Percentiles rank a stretch among this genome's conserved stretches.
Conservation (phyloP, 2,113 vertebrate species). For the Ramphastos sulfuratus region DNA sequence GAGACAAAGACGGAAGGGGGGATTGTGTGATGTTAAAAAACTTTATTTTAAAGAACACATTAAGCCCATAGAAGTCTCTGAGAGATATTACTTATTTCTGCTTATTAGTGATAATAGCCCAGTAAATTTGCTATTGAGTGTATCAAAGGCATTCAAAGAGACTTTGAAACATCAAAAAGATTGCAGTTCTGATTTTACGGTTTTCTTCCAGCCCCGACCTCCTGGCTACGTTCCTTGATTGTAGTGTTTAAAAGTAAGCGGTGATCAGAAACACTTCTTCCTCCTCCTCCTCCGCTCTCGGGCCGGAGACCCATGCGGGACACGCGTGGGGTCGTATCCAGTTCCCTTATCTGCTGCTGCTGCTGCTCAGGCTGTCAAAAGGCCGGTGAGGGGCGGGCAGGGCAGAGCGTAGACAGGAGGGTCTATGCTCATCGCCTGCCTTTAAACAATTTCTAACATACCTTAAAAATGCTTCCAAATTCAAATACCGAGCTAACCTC, state of each 20-base stretch:
- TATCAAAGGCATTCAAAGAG: constrained; percentile 63
- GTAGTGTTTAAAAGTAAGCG: constrained; percentile 27
- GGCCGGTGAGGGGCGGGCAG: not conserved
- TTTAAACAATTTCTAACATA: not conserved
- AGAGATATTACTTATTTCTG: constrained; percentile 66
- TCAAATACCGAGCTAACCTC: accelerated
- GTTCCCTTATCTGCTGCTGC: not conserved
- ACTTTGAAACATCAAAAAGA: constrained; percentile 67
- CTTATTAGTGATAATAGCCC: constrained; percentile 65
- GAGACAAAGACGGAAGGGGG: constrained; percentile 13
- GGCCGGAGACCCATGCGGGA: not conserved
- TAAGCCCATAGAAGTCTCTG: constrained; percentile 46
- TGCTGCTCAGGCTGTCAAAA: not conserved
- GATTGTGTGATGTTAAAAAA: constrained; percentile 36
- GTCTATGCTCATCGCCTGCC: not conserved
- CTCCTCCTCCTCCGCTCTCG: not conserved
- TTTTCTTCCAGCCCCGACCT: constrained; percentile 61
- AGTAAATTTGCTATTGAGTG: constrained; percentile 60
- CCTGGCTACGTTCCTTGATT: constrained; percentile 51
- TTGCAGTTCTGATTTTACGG: constrained; percentile 59
- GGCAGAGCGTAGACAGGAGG: not conserved
- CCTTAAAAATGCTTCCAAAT: accelerated
- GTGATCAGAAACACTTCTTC: not conserved
- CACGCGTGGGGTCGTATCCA: not conserved
- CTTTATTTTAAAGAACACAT: constrained; percentile 52